Conservation (phyloP, 2,888 invertebrate species). For the Tineola bisselliella region DNA sequence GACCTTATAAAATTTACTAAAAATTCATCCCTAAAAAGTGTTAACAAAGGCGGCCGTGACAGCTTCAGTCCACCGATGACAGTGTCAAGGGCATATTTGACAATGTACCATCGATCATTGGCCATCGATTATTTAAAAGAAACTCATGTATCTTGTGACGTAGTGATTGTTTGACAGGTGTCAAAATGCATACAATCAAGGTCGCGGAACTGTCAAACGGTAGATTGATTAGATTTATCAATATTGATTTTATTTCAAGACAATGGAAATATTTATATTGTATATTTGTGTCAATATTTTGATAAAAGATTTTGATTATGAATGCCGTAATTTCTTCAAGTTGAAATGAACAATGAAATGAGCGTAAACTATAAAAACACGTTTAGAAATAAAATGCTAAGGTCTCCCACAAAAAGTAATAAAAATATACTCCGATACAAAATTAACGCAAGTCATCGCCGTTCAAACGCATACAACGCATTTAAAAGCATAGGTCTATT, state of each 20-base stretch:
- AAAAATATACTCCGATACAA: constrained; percentile 56
- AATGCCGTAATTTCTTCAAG: background rate
- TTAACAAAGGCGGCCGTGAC: constrained; percentile 27
- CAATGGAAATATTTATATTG: background rate
- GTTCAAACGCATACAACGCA: constrained; percentile 32
- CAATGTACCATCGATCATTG: constrained; percentile 42
- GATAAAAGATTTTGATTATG: background rate
- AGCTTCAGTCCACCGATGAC: constrained; percentile 25
- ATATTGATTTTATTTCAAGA: background rate
- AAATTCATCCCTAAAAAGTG: background rate
- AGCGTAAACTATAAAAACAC: background rate
- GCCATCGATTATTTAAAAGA: constrained; percentile 8
- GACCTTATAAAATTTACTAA: background rate
- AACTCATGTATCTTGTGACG: constrained; percentile 14
- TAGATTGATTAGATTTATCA: constrained; percentile 7
- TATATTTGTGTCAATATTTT: background rate
- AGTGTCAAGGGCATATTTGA: constrained; percentile 35
- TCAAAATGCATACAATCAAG: constrained; percentile 5
- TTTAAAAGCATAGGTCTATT: constrained; percentile 37
- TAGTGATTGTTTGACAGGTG: constrained; percentile 13
- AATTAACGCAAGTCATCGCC: constrained; percentile 59
- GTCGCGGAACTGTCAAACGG: background rate
- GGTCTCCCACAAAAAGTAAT: constrained; percentile 43
- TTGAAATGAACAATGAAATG: background rate
- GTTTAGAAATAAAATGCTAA: constrained; percentile 14